Conservation (phyloP, 1,140 invertebrate genomes). For the Cotesia glomerata region DNA sequence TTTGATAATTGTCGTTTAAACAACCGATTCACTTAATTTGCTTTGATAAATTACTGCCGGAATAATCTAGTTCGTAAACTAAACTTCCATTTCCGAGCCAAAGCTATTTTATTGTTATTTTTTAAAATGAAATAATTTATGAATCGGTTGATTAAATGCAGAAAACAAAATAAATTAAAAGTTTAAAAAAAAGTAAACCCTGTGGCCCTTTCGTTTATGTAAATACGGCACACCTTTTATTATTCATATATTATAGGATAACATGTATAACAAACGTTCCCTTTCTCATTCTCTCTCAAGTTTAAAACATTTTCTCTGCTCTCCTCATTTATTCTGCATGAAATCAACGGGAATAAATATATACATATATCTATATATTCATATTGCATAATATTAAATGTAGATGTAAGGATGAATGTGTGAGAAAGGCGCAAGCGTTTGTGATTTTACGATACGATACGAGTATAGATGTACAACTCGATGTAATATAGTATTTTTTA, state of each 20-base stretch:
- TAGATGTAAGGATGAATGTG: constrained; percentile 23
- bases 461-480: constrained; percentile 35
- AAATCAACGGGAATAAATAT: background rate
- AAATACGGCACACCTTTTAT: constrained; percentile 8
- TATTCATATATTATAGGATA: background rate
- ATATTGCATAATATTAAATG: constrained; percentile 14
- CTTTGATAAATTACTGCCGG: too few species aligned
- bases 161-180: background rate
- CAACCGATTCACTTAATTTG: too few species aligned
- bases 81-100: too few species aligned
- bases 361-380: background rate
- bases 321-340: constrained; percentile 5
- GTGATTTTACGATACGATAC: constrained; percentile 28
- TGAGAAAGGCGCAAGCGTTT: constrained; percentile 29
- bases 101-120: too few species aligned
- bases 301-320: background rate
- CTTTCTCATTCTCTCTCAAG: background rate
- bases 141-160: too few species aligned
- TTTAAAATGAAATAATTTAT: too few species aligned
- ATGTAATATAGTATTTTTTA: constrained; percentile 63
- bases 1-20: too few species aligned
- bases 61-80: too few species aligned
- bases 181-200: background rate
- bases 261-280: background rate
- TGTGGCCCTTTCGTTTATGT: constrained; percentile 2